These are phyloP conservation scores for Zapus hudsonius DNA, from an alignment of 2,113 vertebrate genomes.

Conservation along the genomic window DNA sequence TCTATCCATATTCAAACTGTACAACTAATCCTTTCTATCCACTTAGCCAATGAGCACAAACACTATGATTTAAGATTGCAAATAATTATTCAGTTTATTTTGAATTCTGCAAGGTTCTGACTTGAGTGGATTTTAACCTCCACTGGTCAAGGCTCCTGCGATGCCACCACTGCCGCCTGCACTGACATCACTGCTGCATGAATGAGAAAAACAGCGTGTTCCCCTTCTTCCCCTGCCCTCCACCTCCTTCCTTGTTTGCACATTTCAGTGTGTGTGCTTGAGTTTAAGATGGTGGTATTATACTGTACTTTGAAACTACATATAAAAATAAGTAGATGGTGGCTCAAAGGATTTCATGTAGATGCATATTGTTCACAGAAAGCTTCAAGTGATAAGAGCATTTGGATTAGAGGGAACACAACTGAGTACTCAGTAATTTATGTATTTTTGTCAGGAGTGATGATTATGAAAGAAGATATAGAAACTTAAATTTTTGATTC, in stretches of 20 bases:
- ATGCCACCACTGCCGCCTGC: constrained; percentile 80
- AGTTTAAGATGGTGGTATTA: constrained; percentile 21
- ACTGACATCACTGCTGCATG: constrained; percentile 85
- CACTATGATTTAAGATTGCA: constrained; percentile 47
- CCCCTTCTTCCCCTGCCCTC: constrained; percentile 66
- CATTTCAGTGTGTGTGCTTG: not conserved
- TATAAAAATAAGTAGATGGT: constrained; percentile 51
- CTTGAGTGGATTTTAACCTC: constrained; percentile 69
- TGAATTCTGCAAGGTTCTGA: constrained; percentile 68
- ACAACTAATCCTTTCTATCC: not conserved
- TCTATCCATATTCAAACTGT: constrained; percentile 53
- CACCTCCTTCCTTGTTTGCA: constrained; percentile 44
- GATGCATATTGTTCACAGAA: constrained; percentile 67
- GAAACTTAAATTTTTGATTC: constrained; percentile 48
- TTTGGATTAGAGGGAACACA: constrained; percentile 63
- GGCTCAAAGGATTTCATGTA: constrained; percentile 25
- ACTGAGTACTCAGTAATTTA: constrained; percentile 48
- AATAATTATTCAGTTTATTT: constrained; percentile 55
- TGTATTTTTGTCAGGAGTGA: constrained; percentile 22
- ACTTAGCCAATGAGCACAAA: constrained; percentile 41
- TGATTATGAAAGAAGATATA: constrained; percentile 50
- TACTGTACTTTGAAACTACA: constrained; percentile 41
- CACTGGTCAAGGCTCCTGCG: constrained; percentile 80
- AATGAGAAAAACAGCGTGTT: constrained; percentile 80
- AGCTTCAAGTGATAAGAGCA: constrained; percentile 33